phyloP scores from a whole-genome alignment of 2,797 vertebrate species.

The Euthynnus affinis region DNA sequence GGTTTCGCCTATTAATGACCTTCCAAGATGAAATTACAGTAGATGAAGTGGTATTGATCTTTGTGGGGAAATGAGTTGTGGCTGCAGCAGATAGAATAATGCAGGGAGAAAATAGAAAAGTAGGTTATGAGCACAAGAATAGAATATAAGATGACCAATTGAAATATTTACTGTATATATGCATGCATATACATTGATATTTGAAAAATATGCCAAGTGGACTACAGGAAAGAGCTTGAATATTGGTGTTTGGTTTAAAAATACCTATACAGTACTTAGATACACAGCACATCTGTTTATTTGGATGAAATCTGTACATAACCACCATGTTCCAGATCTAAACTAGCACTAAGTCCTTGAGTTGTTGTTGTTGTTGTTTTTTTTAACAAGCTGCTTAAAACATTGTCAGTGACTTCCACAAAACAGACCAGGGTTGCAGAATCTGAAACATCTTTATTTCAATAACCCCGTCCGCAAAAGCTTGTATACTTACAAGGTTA shows the following conservation, averaged over 20 bases:
- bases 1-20: slow-evolving; percentile 32
- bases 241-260: slow-evolving; percentile 30
- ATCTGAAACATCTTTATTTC: not conserved
- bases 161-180: not conserved
- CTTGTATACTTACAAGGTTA: slow-evolving; percentile 22
- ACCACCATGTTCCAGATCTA: no score
- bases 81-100: slow-evolving; percentile 26
- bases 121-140: slow-evolving; percentile 36
- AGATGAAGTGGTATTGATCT: slow-evolving; percentile 41
- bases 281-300: not conserved
- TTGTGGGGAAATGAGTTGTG: slow-evolving; percentile 21
- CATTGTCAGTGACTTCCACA: not conserved
- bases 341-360: no score
- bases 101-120: slow-evolving; percentile 9
- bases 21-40: slow-evolving; percentile 49
- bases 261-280: not conserved
- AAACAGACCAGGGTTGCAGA: not conserved
- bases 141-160: slow-evolving; percentile 39
- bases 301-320: not conserved
- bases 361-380: no score
- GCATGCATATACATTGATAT: not conserved
- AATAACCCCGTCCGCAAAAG: not conserved
- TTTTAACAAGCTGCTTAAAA: not conserved
- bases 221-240: slow-evolving; percentile 10
- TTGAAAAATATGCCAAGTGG: not conserved